Evolutionary conservation across 2,888 invertebrate genomes (phyloP).

Genomic region (Drosophila imparisetae): DNA sequence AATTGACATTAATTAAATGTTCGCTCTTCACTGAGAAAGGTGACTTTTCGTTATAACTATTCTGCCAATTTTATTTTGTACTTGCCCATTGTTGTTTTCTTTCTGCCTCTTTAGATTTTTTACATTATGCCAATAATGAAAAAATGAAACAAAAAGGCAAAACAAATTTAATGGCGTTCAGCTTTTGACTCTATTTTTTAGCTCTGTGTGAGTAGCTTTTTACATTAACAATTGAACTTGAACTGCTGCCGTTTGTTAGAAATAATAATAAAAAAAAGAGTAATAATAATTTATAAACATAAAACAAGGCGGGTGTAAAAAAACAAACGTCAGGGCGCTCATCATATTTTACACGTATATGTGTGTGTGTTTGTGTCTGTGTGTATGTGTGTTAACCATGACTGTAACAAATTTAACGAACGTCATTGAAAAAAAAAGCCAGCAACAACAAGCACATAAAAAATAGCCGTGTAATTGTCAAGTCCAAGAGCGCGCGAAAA

Average conservation of each 20-base stretch:
- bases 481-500: conserved; percentile 78
- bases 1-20: conserved; percentile 75
- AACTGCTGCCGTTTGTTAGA: conserved; percentile 67
- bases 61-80: conserved; percentile 8
- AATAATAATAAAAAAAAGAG: conserved; percentile 32
- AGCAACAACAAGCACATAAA: conserved; percentile 28
- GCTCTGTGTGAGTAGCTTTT: conserved; percentile 46
- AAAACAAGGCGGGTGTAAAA: conserved; percentile 43
- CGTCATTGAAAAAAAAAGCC: conserved; percentile 70
- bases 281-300: conserved; percentile 46
- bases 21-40: conserved; percentile 42
- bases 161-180: conserved; percentile 47
- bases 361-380: background rate
- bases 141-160: conserved; percentile 37
- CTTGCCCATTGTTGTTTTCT: background rate
- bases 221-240: conserved; percentile 79
- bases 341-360: conserved; percentile 40
- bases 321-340: conserved; percentile 46
- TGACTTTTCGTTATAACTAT: conserved; percentile 26
- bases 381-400: conserved; percentile 72
- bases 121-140: conserved; percentile 42
- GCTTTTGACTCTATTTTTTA: conserved; percentile 6
- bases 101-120: background rate
- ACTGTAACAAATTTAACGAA: conserved; percentile 81
- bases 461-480: conserved; percentile 79